Evolutionary conservation across 2,888 invertebrate species (phyloP), one percentile per base, ranked within the genome.

Genomic region (Cyrtodaria siliqua): DNA sequence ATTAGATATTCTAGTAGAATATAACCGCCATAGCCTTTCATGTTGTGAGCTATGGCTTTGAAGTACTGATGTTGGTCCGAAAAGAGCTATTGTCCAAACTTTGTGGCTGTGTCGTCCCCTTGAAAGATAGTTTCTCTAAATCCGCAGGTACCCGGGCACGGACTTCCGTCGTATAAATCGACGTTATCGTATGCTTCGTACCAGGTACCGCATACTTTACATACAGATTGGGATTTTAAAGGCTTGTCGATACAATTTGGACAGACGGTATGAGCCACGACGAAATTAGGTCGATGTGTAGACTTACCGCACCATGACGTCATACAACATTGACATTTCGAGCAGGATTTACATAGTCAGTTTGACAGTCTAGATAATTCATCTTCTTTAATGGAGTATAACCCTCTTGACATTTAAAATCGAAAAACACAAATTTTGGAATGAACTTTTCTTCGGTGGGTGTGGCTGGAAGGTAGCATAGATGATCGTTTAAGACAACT

Each of bases 61-160:
- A 56, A 72, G 14, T 53, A 50, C 52, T 44, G 33, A 47, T 63
- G 59, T 20, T 52, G 53, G 14, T 61, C 55, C 0, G 63, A 18
- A 52, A 75, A 75, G 0, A 79, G 26, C 63, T 67, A 75, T 53
- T 47, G 14, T 27, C 72, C 53, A 56, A 80, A 66, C 18, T 55
- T 49, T 14, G 24, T 14, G 4, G 62, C 47, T 1, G 75, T 67
- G 18, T 67, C 47, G 2, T 56, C 38, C 9, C 72, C 74, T 42
- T 53, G 14, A 57, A 79, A 75, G 9, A 55, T 44, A 44, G 40
- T 20, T 40, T 79, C 75, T 53, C 72, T 44, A 18, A 62, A 61
- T n/a, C 70, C 73, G 29, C 80, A 80, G 9, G 40, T 66, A 14
- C 42, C 64, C 23, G 53, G 57, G 68, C 75, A 74, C 2, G 71